phyloP scores from a whole-genome alignment of 2,888 invertebrate species.

The Ichneumoninae sp. region DNA sequence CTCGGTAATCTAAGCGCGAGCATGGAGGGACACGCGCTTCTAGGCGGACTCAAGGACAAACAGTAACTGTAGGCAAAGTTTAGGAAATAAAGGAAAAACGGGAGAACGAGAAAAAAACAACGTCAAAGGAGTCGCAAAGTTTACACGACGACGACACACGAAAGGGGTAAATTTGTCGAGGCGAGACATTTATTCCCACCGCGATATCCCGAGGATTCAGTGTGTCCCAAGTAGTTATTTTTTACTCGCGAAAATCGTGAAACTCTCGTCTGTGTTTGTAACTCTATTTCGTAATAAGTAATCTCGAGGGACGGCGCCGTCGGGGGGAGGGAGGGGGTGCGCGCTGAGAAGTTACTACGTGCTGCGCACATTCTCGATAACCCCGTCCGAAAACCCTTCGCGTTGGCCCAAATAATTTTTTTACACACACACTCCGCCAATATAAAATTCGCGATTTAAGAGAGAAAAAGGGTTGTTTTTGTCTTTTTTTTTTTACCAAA shows the following conservation, averaged over 20 bases:
- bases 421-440: constrained; percentile 1
- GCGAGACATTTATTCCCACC: constrained; percentile 12
- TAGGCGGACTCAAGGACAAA: constrained; percentile 82
- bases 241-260: constrained; percentile 29
- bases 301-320: background rate
- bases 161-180: background rate
- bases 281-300: constrained; percentile 1
- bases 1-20: constrained; percentile 81
- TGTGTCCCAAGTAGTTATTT: constrained; percentile 33
- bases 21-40: constrained; percentile 82
- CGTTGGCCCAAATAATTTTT: constrained; percentile 21
- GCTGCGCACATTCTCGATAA: constrained; percentile 52
- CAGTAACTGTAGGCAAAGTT: constrained; percentile 75
- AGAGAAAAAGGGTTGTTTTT: constrained; percentile 11
- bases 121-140: constrained; percentile 3
- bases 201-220: constrained; percentile 16
- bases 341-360: constrained; percentile 23
- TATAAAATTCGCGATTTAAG: background rate
- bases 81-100: constrained; percentile 24
- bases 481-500: constrained; percentile 12
- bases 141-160: background rate
- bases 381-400: background rate
- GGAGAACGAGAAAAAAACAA: background rate
- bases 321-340: background rate
- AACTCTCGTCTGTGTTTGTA: constrained; percentile 19